phyloP scores from a whole-genome alignment of 2,797 vertebrate species.

The Chaetodon trifasciatus region DNA sequence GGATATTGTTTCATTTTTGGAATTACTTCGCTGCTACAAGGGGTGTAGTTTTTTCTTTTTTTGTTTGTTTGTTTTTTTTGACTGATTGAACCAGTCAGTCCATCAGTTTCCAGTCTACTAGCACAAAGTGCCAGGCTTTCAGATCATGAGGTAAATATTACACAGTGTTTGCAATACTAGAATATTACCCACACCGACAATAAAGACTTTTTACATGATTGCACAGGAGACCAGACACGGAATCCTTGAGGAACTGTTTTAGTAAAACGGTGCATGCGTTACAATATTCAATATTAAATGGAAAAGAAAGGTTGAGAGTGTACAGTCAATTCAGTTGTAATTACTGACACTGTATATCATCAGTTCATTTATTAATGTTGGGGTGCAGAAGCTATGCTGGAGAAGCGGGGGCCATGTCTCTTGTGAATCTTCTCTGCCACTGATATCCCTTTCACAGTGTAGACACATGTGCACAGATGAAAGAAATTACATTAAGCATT shows the following conservation, averaged over 20 bases:
- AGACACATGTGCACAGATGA: slow-evolving; percentile 33
- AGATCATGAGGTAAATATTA: not conserved
- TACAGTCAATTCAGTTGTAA: slow-evolving; percentile 11
- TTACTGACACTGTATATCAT: slow-evolving; percentile 16
- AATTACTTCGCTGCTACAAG: too few species aligned
- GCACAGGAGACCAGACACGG: slow-evolving; percentile 4
- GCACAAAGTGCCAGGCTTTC: not conserved
- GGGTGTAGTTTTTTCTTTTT: too few species aligned
- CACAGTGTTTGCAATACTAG: not conserved
- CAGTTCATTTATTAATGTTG: not conserved
- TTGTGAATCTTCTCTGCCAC: slow-evolving; percentile 13
- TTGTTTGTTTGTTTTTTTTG: too few species aligned
- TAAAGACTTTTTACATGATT: not conserved
- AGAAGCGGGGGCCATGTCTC: not conserved
- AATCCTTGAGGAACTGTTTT: not conserved
- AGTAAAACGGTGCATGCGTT: not conserved
- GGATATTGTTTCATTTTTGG: too few species aligned
- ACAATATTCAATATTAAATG: not conserved
- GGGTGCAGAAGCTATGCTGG: slow-evolving; percentile 2
- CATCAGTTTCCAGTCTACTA: not conserved
- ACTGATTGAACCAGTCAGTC: not conserved
- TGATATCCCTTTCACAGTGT: slow-evolving; percentile 23
- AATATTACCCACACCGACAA: not conserved
- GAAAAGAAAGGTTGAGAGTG: slow-evolving; percentile 9
- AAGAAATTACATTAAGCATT: slow-evolving; percentile 77